These are phyloP conservation scores for Aplocera efformata DNA, from an alignment of 2,888 invertebrate genomes.

Conservation along the genomic window DNA sequence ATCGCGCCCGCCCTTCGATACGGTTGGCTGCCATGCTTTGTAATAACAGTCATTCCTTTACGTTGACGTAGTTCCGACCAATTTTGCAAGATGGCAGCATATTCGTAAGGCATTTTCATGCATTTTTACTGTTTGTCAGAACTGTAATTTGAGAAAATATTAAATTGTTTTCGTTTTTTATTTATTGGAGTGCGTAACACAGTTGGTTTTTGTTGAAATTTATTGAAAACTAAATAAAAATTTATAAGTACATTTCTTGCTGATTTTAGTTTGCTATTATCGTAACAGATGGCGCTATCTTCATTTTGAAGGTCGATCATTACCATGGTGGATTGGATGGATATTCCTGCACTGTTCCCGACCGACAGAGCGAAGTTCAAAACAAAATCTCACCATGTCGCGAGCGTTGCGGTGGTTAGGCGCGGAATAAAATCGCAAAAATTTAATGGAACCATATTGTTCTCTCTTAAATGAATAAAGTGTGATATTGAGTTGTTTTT, in stretches of 20 bases:
- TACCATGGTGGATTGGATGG: slow-evolving; percentile 43
- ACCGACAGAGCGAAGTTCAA: slow-evolving; percentile 44
- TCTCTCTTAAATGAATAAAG: slow-evolving; percentile 33
- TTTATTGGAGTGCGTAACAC: too few relatives aligned
- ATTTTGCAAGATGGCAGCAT: slow-evolving; percentile 33
- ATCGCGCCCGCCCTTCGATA: slow-evolving; percentile 47
- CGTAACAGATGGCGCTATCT: slow-evolving; percentile 48
- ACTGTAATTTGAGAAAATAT: not conserved
- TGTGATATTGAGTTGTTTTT: slow-evolving; percentile 59
- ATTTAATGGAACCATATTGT: slow-evolving; percentile 13
- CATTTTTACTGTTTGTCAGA: not conserved
- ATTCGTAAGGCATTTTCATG: not conserved
- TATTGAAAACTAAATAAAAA: too few relatives aligned
- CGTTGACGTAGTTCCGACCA: slow-evolving; percentile 14
- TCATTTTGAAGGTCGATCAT: slow-evolving; percentile 49
- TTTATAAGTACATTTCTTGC: too few relatives aligned
- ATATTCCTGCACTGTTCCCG: slow-evolving; percentile 13
- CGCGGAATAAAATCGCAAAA: slow-evolving; percentile 52
- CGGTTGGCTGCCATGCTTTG: slow-evolving; percentile 37
- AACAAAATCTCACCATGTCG: slow-evolving; percentile 68
- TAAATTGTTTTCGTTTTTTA: too few relatives aligned
- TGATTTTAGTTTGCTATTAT: too few relatives aligned
- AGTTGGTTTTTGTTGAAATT: too few relatives aligned
- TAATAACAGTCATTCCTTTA: slow-evolving; percentile 24
- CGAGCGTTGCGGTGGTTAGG: slow-evolving; percentile 59